Percentiles rank a stretch among this genome's conserved stretches.
Evolutionary conservation across 1,140 invertebrate species (phyloP).

Genomic region (Drosophila melanogaster): Release_6_plus_ISO1_MT NT_033777.3:11769001-11769500

Average conservation of each 20-base stretch:
- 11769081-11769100: slow-evolving; percentile 94
- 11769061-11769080: slow-evolving; percentile 93
- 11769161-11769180: slow-evolving; percentile 1
- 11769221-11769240: no score
- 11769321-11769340: no score
- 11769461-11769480: slow-evolving; percentile 92
- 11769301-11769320: no score
- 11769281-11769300: no score
- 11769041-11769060: slow-evolving; percentile 86
- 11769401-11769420: slow-evolving; percentile 92
- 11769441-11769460: slow-evolving; percentile 94
- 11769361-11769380: slow-evolving; percentile 89
- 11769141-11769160: slow-evolving; percentile 91
- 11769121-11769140: slow-evolving; percentile 93
- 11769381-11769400: slow-evolving; percentile 92
- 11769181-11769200: not conserved
- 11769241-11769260: no score
- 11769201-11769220: no score
- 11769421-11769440: slow-evolving; percentile 92
- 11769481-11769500: slow-evolving; percentile 93
- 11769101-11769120: slow-evolving; percentile 93
- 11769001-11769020: slow-evolving; percentile 56
- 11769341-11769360: not conserved
- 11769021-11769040: slow-evolving; percentile 8
- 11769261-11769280: no score